Percentiles rank a stretch among this genome's conserved stretches.
These are phyloP conservation scores for Eupristina koningsbergeri DNA, from an alignment of 1,140 invertebrate species.

Conservation along the genomic window DNA sequence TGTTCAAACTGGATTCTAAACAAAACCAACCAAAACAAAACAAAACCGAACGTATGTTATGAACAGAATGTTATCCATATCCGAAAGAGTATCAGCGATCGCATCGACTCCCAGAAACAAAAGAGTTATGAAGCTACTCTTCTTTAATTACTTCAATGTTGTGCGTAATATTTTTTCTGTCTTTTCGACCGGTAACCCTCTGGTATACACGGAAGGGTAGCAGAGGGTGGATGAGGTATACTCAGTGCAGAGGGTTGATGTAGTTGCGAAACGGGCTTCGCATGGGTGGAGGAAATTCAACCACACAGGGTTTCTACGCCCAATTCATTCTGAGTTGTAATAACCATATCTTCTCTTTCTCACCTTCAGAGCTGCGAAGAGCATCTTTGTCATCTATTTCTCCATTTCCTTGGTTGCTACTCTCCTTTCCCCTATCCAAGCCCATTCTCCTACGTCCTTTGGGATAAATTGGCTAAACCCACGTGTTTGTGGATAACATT, in stretches of 20 bases:
- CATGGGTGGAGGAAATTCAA: constrained; percentile 47
- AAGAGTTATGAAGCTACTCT: background rate
- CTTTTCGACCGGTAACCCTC: background rate
- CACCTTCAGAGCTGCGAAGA: background rate
- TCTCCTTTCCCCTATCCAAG: constrained; percentile 36
- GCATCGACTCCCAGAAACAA: background rate
- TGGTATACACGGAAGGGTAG: background rate
- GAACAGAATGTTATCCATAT: background rate
- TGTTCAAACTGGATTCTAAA: background rate
- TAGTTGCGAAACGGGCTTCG: background rate
- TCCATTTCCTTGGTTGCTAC: background rate
- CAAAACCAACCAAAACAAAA: background rate
- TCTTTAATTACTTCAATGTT: constrained; percentile 12
- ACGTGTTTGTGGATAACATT: constrained; percentile 71
- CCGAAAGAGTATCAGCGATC: background rate
- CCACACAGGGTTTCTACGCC: constrained; percentile 59
- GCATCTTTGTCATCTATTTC: background rate
- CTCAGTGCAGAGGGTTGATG: background rate
- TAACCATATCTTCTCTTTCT: constrained; percentile 56
- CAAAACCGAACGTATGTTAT: background rate
- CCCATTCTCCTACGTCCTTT: constrained; percentile 64
- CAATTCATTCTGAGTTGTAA: constrained; percentile 71
- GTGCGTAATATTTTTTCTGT: constrained; percentile 23
- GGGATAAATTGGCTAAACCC: constrained; percentile 72
- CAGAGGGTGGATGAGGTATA: background rate